These are phyloP conservation scores for Phylloscopus trochilus DNA, from an alignment of 2,113 vertebrate genomes.

Conservation along the genomic window DNA sequence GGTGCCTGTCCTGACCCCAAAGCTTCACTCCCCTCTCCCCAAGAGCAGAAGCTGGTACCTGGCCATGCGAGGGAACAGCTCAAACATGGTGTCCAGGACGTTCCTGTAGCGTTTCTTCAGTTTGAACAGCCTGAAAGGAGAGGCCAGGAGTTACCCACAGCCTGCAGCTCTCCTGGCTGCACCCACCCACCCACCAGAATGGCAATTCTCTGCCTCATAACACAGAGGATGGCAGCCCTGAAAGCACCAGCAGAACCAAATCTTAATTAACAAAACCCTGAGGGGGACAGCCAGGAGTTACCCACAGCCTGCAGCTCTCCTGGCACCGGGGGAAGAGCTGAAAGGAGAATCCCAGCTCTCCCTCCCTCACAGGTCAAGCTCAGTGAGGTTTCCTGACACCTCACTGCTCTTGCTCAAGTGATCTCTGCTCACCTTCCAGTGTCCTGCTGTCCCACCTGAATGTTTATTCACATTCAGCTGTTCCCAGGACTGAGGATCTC, in stretches of 20 bases:
- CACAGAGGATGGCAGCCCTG: no score
- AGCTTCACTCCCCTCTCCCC: neutral
- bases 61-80: conserved; percentile 95
- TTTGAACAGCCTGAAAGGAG: conserved; percentile 86
- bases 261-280: no score
- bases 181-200: no score
- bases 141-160: neutral
- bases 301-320: neutral
- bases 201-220: no score
- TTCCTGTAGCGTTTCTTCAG: conserved; percentile 94
- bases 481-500: neutral
- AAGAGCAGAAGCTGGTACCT: conserved; percentile 70
- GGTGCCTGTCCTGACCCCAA: neutral
- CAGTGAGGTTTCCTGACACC: neutral
- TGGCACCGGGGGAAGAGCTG: fast-evolving
- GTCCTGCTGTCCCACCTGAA: neutral
- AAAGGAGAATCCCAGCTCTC: neutral
- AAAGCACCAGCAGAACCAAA: no score
- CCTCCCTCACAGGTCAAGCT: neutral
- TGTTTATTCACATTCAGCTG: neutral
- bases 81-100: conserved; percentile 97
- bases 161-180: neutral
- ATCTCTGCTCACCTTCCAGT: neutral
- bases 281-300: neutral
- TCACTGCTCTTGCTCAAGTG: neutral